phyloP scores from a whole-genome alignment of 2,797 vertebrate species.

The Eurystomus glaucurus region DNA sequence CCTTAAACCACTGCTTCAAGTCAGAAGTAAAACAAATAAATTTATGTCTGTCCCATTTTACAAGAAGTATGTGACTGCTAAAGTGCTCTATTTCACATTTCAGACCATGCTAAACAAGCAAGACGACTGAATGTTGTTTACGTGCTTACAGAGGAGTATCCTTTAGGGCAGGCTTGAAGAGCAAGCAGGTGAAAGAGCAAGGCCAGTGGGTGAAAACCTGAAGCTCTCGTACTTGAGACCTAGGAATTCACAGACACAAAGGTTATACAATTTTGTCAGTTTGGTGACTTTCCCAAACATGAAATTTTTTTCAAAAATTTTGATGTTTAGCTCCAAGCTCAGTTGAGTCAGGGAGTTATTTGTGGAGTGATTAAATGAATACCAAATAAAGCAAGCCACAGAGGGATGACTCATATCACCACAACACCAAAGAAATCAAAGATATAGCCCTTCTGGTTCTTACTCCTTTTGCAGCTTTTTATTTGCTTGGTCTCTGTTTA shows the following conservation, averaged over 20 bases:
- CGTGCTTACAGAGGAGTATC: background rate
- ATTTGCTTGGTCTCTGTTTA: background rate
- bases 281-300: fast-evolving
- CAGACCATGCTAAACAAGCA: background rate
- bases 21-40: constrained; percentile 11
- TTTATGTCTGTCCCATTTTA: background rate
- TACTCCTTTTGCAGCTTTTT: background rate
- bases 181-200: background rate
- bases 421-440: background rate
- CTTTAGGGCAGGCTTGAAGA: background rate
- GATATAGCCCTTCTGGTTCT: background rate
- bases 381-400: background rate
- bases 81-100: background rate
- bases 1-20: background rate
- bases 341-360: constrained; percentile 9
- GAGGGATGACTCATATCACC: background rate
- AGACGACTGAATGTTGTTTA: background rate
- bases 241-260: background rate
- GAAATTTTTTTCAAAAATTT: background rate
- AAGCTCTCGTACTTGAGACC: background rate
- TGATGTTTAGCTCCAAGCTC: background rate
- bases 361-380: constrained; percentile 11
- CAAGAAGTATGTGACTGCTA: background rate
- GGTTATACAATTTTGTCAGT: background rate
- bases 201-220: background rate